These are phyloP conservation scores for Melanchra persicariae DNA, from an alignment of 2,888 invertebrate species.

Conservation along the genomic window DNA sequence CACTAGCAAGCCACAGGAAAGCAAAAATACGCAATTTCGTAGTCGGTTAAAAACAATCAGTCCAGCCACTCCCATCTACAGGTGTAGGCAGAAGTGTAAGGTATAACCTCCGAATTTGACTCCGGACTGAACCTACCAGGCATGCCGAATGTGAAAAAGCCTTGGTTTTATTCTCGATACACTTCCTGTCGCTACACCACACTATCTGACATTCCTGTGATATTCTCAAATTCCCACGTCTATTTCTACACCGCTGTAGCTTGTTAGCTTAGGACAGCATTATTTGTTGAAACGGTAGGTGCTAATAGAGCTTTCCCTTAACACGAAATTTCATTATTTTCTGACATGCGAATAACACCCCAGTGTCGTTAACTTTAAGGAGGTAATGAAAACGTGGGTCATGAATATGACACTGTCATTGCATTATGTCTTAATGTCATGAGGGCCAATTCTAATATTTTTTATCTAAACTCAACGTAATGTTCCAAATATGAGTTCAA, in stretches of 20 bases:
- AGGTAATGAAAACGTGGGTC: slow-evolving; percentile 69
- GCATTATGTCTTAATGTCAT: slow-evolving; percentile 1
- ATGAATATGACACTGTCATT: slow-evolving; percentile 14
- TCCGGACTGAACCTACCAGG: too few relatives aligned
- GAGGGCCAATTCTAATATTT: too few relatives aligned
- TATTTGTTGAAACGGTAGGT: slow-evolving; percentile 43
- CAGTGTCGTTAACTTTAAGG: slow-evolving; percentile 66
- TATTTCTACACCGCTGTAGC: slow-evolving; percentile 29
- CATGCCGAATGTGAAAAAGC: too few relatives aligned
- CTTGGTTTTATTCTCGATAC: too few relatives aligned
- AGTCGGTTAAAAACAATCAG: too few relatives aligned
- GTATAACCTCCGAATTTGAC: too few relatives aligned
- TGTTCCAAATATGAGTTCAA: too few relatives aligned
- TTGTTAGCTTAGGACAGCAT: slow-evolving; percentile 60
- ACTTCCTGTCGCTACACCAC: neutral
- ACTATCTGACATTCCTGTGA: slow-evolving; percentile 26
- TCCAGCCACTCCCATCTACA: too few relatives aligned
- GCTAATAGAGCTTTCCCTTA: slow-evolving; percentile 59
- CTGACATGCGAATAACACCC: slow-evolving; percentile 71
- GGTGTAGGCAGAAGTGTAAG: too few relatives aligned
- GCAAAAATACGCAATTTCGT: too few relatives aligned
- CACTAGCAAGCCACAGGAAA: too few relatives aligned
- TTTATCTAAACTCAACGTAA: too few relatives aligned
- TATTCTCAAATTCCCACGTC: slow-evolving; percentile 32
- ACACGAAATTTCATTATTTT: slow-evolving; percentile 63